Percentiles rank a stretch among this genome's conserved stretches.
Evolutionary conservation across 1,140 invertebrate genomes (phyloP).

Genomic region (Platorchestia sp.): DNA sequence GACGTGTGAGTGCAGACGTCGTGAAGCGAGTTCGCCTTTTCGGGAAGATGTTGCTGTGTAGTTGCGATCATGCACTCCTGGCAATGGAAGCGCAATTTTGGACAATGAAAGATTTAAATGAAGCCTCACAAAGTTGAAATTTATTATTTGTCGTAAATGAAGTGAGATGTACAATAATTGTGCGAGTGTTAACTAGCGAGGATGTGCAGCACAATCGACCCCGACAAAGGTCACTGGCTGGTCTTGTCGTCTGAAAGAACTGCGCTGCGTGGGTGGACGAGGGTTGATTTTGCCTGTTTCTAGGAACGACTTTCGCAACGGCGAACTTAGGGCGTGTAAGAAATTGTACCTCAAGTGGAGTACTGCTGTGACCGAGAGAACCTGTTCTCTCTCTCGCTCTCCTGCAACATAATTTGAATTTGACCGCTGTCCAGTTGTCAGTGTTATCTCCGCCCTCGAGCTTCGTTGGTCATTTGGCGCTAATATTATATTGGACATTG

Average conservation of each 20-base stretch:
- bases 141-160: background rate
- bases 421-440: background rate
- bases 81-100: background rate
- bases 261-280: background rate
- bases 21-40: background rate
- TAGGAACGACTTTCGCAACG: background rate
- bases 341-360: background rate
- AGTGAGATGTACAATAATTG: background rate
- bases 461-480: background rate
- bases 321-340: background rate
- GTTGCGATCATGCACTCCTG: background rate
- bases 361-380: background rate
- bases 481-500: background rate
- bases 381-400: background rate
- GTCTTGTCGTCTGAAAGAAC: background rate
- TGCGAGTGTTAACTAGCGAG: background rate
- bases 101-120: background rate
- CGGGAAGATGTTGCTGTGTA: background rate
- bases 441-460: background rate
- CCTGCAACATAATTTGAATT: background rate
- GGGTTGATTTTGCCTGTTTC: background rate
- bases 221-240: background rate
- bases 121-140: background rate
- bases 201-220: background rate
- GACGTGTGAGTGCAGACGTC: background rate